Base-by-base conservation (phyloP, 2,888 invertebrate genomes). In the Conistra vaccinii region DNA sequence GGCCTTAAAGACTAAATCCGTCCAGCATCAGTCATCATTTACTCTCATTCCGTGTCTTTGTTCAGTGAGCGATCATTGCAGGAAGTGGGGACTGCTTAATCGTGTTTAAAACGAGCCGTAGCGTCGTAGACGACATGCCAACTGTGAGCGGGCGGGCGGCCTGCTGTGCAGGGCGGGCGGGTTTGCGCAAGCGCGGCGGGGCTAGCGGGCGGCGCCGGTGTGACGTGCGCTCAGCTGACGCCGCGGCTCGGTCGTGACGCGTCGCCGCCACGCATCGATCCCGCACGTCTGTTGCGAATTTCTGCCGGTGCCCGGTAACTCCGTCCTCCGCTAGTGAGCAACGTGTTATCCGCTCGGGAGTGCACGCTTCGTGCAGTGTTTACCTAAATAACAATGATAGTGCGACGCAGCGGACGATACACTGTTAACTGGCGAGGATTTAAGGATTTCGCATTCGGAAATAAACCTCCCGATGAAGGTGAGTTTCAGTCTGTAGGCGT, bases 391-490 rank as follows among this genome's bases (percentile, higher is more conserved):
- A 88, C 91, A 86, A 96, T 96, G 96, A 96, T 96, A 93, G 96
- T 95, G 87, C 92, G 96, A 91, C 95, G 96, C 87, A 95, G 96
- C 91, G 96, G 96, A 85, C 95, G 96, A 57, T 96, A 96, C 90
- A 96, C 96, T 79, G 96, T 96, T 87, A 96, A 96, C 91, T 96
- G 96, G 95, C 93, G 96, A 87, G 96, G 96, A 69, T 96, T 96
- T 91, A 94, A 93, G 89, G 96, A 96, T 85, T 95, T 95, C 87
- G 90, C 95, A 62, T 92, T 95, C 85, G 95, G 95, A 67, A 96
- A 93, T 91, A 96, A 96, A 88, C 96, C 96, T 77, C 96, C 95
- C 42, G 96, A 96, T 84, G 96, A 96, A 93, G 96, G 96, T 96
- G 89, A 93, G 94, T 90, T 76, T 81, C 74, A 81, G 76, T 76